These are phyloP conservation scores for Agrypnus murinus DNA, from an alignment of 2,888 invertebrate species.

Conservation along the genomic window DNA sequence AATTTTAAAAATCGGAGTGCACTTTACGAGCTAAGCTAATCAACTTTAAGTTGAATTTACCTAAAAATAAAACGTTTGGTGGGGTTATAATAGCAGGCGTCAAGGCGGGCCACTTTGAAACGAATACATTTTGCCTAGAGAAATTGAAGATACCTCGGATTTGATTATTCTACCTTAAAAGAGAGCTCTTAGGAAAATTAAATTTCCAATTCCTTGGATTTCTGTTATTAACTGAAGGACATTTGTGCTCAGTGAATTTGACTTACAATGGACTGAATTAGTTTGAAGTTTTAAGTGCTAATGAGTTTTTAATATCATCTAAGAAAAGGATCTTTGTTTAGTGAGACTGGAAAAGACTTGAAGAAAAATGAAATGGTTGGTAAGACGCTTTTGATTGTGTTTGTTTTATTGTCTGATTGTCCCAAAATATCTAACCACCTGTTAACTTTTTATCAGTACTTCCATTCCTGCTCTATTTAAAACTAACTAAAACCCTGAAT, in stretches of 20 bases:
- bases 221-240: no score
- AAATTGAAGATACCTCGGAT: slow-evolving; percentile 6
- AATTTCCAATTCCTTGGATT: no score
- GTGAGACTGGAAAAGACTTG: not conserved
- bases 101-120: slow-evolving; percentile 37
- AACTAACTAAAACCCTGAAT: no score
- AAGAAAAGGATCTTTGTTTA: not conserved
- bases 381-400: not conserved
- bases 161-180: slow-evolving; percentile 4
- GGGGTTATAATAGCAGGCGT: slow-evolving; percentile 25
- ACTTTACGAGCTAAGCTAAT: slow-evolving; percentile 33
- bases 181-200: no score
- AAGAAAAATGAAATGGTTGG: slow-evolving; percentile 25
- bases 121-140: slow-evolving; percentile 26
- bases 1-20: slow-evolving; percentile 2
- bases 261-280: not conserved
- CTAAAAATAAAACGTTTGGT: slow-evolving; percentile 39
- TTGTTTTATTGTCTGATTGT: not conserved
- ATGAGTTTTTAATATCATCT: slow-evolving; percentile 14
- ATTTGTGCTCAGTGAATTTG: no score
- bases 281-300: not conserved
- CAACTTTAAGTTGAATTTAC: slow-evolving; percentile 37
- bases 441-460: not conserved
- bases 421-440: not conserved
- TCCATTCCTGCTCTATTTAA: not conserved